Percentiles rank a stretch among this genome's conserved stretches.
These are phyloP conservation scores for Rostratula benghalensis DNA, from an alignment of 2,113 vertebrate species.

Conservation along the genomic window DNA sequence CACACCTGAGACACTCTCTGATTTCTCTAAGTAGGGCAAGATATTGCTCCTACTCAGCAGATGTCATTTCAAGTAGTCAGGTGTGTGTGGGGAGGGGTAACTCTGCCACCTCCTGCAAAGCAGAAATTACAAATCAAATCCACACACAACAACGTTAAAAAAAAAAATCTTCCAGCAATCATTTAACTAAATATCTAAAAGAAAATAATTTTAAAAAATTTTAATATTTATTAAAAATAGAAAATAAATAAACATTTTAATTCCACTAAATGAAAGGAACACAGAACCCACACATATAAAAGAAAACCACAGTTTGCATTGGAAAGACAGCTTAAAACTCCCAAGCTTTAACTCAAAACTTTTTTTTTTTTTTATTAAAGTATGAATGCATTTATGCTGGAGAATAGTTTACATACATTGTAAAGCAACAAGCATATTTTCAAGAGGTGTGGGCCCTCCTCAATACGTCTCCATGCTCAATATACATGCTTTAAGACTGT, in stretches of 20 bases:
- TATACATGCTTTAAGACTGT: slow-evolving; percentile 64
- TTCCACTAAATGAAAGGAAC: neutral
- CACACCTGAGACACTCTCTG: neutral
- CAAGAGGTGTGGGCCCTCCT: slow-evolving; percentile 54
- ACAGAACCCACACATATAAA: neutral
- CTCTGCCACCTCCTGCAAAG: neutral
- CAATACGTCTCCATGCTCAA: slow-evolving; percentile 59
- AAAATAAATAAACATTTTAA: neutral
- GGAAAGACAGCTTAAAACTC: slow-evolving; percentile 42
- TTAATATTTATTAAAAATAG: neutral
- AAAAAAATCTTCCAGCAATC: neutral
- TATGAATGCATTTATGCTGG: slow-evolving; percentile 75
- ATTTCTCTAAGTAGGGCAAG: neutral
- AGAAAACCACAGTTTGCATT: neutral
- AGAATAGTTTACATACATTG: slow-evolving; percentile 76
- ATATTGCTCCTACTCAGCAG: neutral
- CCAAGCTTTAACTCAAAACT: slow-evolving; percentile 62
- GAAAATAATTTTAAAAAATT: neutral
- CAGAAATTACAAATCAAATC: neutral
- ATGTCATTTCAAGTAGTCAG: neutral
- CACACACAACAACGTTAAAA: neutral
- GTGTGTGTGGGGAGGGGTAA: fast-evolving
- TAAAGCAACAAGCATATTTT: slow-evolving; percentile 76
- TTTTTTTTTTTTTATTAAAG: slow-evolving; percentile 80
- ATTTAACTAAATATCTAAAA: neutral